These are phyloP conservation scores for Lacerta agilis DNA, from an alignment of 2,797 vertebrate species.

Conservation along the genomic window DNA sequence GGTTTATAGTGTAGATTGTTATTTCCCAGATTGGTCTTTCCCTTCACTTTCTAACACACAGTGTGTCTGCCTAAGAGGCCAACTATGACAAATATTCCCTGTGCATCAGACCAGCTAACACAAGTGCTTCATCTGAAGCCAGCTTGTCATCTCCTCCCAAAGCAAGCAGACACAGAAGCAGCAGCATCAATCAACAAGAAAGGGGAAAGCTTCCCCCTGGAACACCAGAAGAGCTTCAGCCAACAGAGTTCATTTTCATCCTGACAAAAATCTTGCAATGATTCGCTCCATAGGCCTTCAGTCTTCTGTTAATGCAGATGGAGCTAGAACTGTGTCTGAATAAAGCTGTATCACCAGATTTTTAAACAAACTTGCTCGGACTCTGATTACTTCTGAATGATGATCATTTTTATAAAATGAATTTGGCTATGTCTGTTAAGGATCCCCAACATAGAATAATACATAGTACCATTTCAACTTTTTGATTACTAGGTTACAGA, in stretches of 20 bases:
- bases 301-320: background rate
- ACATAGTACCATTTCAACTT: background rate
- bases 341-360: background rate
- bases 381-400: background rate
- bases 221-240: slow-evolving; percentile 16
- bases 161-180: background rate
- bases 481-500: background rate
- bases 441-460: background rate
- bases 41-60: slow-evolving; percentile 30
- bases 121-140: slow-evolving; percentile 22
- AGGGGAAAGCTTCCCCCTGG: background rate
- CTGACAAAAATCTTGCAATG: background rate
- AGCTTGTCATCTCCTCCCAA: slow-evolving; percentile 29
- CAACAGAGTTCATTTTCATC: slow-evolving; percentile 34
- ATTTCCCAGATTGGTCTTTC: slow-evolving; percentile 27
- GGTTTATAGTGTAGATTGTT: slow-evolving; percentile 23
- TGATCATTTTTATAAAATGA: slow-evolving; percentile 8
- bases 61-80: slow-evolving; percentile 33
- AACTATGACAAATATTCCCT: slow-evolving; percentile 44
- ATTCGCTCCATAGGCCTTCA: slow-evolving; percentile 12
- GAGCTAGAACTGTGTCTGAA: slow-evolving; percentile 25
- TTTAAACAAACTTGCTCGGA: slow-evolving; percentile 18
- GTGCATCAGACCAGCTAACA: slow-evolving; percentile 41
- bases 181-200: background rate
- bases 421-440: background rate